Evolutionary conservation across 2,113 vertebrate genomes (phyloP), one percentile per base, ranked within the genome.

Genomic region (Poeciliopsis prolifica): DNA sequence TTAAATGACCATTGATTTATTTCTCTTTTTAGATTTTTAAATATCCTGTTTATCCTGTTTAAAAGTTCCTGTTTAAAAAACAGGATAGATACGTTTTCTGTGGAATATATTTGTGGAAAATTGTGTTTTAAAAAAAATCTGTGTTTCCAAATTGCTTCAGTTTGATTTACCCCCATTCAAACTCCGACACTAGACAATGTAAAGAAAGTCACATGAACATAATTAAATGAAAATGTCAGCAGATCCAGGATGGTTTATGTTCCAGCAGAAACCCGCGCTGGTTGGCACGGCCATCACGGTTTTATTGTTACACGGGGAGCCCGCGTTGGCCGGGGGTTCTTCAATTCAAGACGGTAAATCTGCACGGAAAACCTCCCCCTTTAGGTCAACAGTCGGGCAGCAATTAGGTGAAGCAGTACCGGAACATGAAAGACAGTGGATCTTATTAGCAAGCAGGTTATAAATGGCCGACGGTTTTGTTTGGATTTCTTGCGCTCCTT

Each of bases 121-220:
- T 37, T 37, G 10, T 37, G 9, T 37, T 6, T 6, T 11, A 0
- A 37, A 37, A 37, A 37, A 37, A 37, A 37, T 2, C 10, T 2
- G 35, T 35, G 35, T 37, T 37, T 37, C 35, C 35, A 37, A 37
- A 37, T 37, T 73, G 26, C 60, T 37, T 37, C 28, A 22, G 5
- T 15, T 29, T 67, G 51, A 78, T 84, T 83, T 83, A 79, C 78
- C 26, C 30, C 8, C 26, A 79, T 64, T 75, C 80, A 72, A 83
- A 78, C 73, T 26, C 14, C 74, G 77, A 80, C 44, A 72, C 31
- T 35, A 58, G 65, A 75, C 61, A 83, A 83, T 72, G 42, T 54
- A 82, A 86, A 89, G 70, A 83, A 84, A 81, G 80, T 78, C 70
- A 62, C 65, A 78, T 86, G 83, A 89, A 85, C 84, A 85, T 61